Evolutionary conservation across 2,888 invertebrate genomes (phyloP).

Genomic region (Lycia hirtaria): DNA sequence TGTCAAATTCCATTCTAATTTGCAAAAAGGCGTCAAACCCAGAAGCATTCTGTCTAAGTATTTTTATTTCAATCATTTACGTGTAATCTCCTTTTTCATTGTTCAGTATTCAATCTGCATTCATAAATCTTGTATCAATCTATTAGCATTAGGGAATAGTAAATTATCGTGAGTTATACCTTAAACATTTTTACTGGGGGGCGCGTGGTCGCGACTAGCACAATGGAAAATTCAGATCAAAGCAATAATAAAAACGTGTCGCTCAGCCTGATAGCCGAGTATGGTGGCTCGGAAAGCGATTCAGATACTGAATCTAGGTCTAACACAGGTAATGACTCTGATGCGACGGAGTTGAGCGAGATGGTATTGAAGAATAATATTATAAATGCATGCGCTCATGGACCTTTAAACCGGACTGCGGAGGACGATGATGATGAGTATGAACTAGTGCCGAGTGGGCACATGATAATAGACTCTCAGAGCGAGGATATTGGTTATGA

Average conservation of each 20-base stretch:
- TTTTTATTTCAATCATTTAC: slow-evolving; percentile 15
- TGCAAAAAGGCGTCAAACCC: slow-evolving; percentile 16
- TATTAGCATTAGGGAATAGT: neutral
- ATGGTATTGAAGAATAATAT: slow-evolving; percentile 83
- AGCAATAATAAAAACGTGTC: slow-evolving; percentile 80
- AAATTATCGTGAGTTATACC: slow-evolving; percentile 11
- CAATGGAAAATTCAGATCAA: slow-evolving; percentile 76
- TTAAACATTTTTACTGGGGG: slow-evolving; percentile 36
- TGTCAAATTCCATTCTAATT: slow-evolving; percentile 21
- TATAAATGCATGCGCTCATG: slow-evolving; percentile 81
- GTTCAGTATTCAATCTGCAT: neutral
- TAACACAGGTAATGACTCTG: slow-evolving; percentile 66
- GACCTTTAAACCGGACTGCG: slow-evolving; percentile 64
- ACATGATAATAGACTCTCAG: slow-evolving; percentile 79
- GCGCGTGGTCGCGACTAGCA: slow-evolving; percentile 51
- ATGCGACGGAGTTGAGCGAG: slow-evolving; percentile 73
- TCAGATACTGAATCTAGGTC: slow-evolving; percentile 66
- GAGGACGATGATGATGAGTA: slow-evolving; percentile 54
- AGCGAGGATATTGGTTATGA: slow-evolving; percentile 77
- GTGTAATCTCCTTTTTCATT: neutral
- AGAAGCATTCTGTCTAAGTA: neutral
- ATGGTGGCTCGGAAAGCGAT: slow-evolving; percentile 78
- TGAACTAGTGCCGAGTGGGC: slow-evolving; percentile 57
- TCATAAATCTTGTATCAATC: neutral
- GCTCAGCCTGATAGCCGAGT: slow-evolving; percentile 76